A percentile compares a stretch with the other conserved stretches of the same genome.
phyloP scores from a whole-genome alignment of 2,113 vertebrate genomes.

The Cromileptes altivelis region DNA sequence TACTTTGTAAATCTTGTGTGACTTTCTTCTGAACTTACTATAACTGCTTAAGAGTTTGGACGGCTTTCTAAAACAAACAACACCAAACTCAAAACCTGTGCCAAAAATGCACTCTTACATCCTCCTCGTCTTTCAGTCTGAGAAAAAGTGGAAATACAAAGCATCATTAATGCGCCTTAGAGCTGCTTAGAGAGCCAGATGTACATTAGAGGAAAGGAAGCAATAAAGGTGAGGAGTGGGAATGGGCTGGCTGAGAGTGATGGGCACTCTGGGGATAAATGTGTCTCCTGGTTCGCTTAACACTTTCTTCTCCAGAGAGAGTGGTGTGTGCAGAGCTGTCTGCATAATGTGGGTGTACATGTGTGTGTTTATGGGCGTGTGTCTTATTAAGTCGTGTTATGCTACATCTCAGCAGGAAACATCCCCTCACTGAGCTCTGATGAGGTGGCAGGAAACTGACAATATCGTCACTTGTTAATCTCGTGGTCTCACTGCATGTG shows the following conservation, averaged over 20 bases:
- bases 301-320: conserved; percentile 9
- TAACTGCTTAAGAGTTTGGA: not conserved
- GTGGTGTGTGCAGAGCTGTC: not conserved
- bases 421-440: conserved; percentile 37
- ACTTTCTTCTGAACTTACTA: conserved; percentile 9
- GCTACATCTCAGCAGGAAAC: conserved; percentile 26
- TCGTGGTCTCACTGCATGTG: not conserved
- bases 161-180: not conserved
- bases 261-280: conserved; percentile 12
- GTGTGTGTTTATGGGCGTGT: not conserved
- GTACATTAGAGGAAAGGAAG: conserved; percentile 32
- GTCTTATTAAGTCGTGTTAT: conserved; percentile 40
- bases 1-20: not conserved
- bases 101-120: conserved; percentile 23
- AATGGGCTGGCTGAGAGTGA: conserved; percentile 19
- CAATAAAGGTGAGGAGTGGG: conserved; percentile 13
- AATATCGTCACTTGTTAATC: conserved; percentile 40
- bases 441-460: conserved; percentile 40
- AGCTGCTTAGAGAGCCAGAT: conserved; percentile 39
- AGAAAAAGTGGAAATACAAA: conserved; percentile 13
- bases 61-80: not conserved
- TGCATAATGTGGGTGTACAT: not conserved
- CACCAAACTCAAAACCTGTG: conserved; percentile 4
- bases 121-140: not conserved
- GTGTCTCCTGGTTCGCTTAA: not conserved